These are phyloP conservation scores for Phaenicophaeus curvirostris DNA, from an alignment of 2,797 vertebrate genomes.

Conservation along the genomic window DNA sequence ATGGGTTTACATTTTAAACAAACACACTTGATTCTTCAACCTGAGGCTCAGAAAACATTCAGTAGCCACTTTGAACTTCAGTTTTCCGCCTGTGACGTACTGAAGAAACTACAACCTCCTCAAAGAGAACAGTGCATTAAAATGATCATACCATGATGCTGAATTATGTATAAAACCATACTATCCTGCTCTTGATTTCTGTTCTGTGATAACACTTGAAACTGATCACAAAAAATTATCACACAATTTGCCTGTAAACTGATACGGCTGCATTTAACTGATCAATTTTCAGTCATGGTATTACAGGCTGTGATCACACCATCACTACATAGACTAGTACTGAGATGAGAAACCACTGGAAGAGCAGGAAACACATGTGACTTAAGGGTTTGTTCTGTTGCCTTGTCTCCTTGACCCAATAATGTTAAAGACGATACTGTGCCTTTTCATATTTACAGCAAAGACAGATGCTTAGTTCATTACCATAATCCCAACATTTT, in stretches of 20 bases:
- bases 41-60: background rate
- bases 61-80: background rate
- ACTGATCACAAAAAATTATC: background rate
- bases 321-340: background rate
- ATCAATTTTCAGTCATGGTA: background rate
- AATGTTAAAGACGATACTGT: rapidly evolving
- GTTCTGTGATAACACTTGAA: background rate
- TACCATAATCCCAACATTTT: background rate
- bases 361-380: background rate
- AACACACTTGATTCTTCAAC: background rate
- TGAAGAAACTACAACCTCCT: background rate
- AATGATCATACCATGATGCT: background rate
- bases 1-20: constrained; percentile 29
- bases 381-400: background rate
- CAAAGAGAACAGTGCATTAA: background rate
- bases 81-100: background rate
- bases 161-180: background rate
- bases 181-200: background rate
- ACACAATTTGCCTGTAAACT: background rate
- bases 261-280: background rate
- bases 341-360: background rate
- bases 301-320: background rate
- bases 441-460: rapidly evolving
- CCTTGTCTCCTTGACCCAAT: background rate
- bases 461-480: background rate